These are phyloP conservation scores for Tyto alba DNA, from an alignment of 2,113 vertebrate genomes.

Conservation along the genomic window DNA sequence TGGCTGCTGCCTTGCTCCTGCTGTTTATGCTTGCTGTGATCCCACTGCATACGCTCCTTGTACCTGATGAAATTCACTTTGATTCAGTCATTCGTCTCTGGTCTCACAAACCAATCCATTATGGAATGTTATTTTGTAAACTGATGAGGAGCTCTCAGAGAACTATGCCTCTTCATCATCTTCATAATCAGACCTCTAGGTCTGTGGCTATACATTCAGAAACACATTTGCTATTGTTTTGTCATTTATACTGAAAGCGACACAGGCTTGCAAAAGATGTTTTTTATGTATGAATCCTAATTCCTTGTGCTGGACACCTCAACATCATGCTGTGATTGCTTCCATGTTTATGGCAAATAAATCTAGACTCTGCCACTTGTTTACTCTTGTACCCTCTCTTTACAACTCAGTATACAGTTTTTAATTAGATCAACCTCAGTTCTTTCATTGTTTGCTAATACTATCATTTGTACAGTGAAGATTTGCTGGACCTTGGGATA, in stretches of 20 bases:
- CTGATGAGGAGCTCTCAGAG: not conserved
- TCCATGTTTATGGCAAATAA: slow-evolving; percentile 12
- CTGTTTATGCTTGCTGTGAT: not conserved
- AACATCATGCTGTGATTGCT: not conserved
- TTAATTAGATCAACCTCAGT: not conserved
- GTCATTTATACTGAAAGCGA: not conserved
- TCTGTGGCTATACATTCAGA: not conserved
- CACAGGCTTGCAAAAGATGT: not conserved
- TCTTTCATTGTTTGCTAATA: not conserved
- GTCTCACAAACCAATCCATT: not conserved
- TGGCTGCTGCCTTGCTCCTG: not conserved
- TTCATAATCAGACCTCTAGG: not conserved
- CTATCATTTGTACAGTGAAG: not conserved
- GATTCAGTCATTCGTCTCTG: not conserved
- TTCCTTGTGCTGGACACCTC: not conserved
- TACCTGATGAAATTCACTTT: not conserved
- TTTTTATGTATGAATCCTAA: not conserved
- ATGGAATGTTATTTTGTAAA: not conserved
- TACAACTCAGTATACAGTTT: not conserved
- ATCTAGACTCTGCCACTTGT: not conserved
- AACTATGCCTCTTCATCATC: not conserved
- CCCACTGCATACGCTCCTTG: not conserved
- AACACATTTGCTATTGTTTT: not conserved
- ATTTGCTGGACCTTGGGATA: not conserved
- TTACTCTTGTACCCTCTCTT: not conserved